Percentiles rank a stretch among this genome's conserved stretches.
These are phyloP conservation scores for Drosophila cracens DNA, from an alignment of 2,888 invertebrate species.

Conservation along the genomic window DNA sequence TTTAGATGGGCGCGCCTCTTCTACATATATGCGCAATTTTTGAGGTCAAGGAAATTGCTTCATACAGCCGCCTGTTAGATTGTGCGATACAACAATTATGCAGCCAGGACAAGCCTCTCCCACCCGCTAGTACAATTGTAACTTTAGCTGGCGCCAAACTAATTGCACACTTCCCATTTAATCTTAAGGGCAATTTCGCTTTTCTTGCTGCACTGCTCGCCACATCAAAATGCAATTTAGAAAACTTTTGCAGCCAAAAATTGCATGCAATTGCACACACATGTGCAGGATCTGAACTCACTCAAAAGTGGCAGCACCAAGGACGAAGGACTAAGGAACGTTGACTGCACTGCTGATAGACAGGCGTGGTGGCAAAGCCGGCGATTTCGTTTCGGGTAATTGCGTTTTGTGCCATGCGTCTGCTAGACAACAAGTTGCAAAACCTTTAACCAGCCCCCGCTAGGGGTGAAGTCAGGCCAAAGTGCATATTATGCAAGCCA, in stretches of 20 bases:
- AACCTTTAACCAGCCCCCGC: conserved; percentile 56
- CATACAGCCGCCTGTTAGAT: conserved; percentile 23
- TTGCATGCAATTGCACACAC: conserved; percentile 73
- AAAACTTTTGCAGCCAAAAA: conserved; percentile 69
- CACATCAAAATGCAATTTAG: conserved; percentile 64
- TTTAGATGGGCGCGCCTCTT: conserved; percentile 51
- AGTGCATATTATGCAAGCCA: conserved; percentile 77
- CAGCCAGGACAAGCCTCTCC: conserved; percentile 18
- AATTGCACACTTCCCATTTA: conserved; percentile 66
- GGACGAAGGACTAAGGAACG: conserved; percentile 35
- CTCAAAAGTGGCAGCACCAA: conserved; percentile 24
- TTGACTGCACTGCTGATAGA: conserved; percentile 27
- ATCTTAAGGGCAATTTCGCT: conserved; percentile 73
- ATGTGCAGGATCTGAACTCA: conserved; percentile 39
- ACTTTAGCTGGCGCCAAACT: conserved; percentile 51
- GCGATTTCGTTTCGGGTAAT: conserved; percentile 63
- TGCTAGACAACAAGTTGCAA: conserved; percentile 57
- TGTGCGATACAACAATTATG: conserved; percentile 31
- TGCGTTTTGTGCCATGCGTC: conserved; percentile 59
- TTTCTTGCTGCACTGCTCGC: conserved; percentile 49
- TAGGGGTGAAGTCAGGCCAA: conserved; percentile 41
- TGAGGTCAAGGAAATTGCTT: conserved; percentile 79
- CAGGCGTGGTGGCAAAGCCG: conserved; percentile 42
- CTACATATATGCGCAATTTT: conserved; percentile 40
- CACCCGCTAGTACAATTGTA: background rate